Percentiles rank a stretch among this genome's conserved stretches.
phyloP scores from a whole-genome alignment of 2,797 vertebrate species.

The Gymnopithys bicolor region DNA sequence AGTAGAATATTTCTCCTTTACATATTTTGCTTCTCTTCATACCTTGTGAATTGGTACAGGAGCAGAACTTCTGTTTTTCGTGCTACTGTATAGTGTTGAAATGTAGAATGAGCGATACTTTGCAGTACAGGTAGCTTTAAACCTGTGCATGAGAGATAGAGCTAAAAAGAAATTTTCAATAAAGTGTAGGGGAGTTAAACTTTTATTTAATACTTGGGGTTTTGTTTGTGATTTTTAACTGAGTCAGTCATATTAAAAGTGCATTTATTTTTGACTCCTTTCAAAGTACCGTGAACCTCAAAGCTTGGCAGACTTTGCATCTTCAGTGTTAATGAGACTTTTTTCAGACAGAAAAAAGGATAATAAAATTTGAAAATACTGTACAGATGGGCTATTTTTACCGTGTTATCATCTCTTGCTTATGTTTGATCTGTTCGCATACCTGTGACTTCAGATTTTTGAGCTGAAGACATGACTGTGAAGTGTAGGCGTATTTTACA shows the following conservation, averaged over 20 bases:
- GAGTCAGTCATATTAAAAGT: background rate
- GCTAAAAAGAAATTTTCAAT: background rate
- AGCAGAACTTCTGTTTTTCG: background rate
- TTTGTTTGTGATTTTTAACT: background rate
- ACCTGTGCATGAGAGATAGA: background rate
- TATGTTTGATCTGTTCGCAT: slow-evolving; percentile 44
- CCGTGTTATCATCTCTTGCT: background rate
- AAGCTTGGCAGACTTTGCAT: slow-evolving; percentile 2
- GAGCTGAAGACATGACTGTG: slow-evolving; percentile 32
- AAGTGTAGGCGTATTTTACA: slow-evolving; percentile 38
- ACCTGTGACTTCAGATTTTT: slow-evolving; percentile 49
- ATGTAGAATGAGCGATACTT: background rate
- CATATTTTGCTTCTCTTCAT: background rate
- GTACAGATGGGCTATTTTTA: slow-evolving; percentile 26
- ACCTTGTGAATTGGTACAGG: background rate
- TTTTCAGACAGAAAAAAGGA: slow-evolving; percentile 23
- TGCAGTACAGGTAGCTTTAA: background rate
- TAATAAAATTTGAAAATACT: background rate
- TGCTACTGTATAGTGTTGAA: background rate
- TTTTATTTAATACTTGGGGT: background rate
- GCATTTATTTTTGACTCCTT: slow-evolving; percentile 6
- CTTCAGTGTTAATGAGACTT: background rate
- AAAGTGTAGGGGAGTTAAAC: background rate
- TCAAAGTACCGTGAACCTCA: background rate
- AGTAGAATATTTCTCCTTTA: background rate